These are phyloP conservation scores for Bombus sibiricus DNA, from an alignment of 1,140 invertebrate genomes.

Conservation along the genomic window DNA sequence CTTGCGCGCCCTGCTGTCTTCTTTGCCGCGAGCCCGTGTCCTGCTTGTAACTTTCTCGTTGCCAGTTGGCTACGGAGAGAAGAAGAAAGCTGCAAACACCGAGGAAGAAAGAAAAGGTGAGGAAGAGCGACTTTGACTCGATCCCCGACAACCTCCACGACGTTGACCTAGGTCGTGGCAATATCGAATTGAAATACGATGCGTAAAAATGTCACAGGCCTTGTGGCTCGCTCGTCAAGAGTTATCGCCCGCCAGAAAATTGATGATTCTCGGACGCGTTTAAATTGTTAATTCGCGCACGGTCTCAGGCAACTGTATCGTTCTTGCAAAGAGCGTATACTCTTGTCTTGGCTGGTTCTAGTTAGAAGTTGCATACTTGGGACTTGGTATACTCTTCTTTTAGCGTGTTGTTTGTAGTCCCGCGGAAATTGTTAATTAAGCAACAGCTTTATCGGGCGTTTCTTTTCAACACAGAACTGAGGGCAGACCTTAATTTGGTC, in stretches of 20 bases:
- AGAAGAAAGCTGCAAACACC: not conserved
- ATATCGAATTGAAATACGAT: not conserved
- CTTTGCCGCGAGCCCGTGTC: slow-evolving; percentile 34
- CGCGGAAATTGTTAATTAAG: slow-evolving; percentile 17
- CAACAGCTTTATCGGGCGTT: slow-evolving; percentile 1
- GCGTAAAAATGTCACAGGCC: not conserved
- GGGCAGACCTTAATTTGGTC: not conserved
- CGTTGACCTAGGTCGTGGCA: slow-evolving; percentile 7
- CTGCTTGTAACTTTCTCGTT: slow-evolving; percentile 65
- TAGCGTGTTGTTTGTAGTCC: not conserved
- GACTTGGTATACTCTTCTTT: not conserved
- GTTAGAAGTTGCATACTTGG: not conserved
- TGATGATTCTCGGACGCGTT: not conserved
- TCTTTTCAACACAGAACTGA: not conserved
- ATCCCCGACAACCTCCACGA: not conserved
- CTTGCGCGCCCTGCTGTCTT: slow-evolving; percentile 15
- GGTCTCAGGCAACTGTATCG: not conserved
- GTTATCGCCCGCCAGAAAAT: not conserved
- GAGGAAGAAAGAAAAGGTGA: not conserved
- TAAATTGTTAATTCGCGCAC: not conserved
- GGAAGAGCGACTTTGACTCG: slow-evolving; percentile 44
- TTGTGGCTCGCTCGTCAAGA: not conserved
- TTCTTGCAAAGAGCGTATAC: not conserved
- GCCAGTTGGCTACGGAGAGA: slow-evolving; percentile 25
- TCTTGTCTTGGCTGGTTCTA: not conserved